Evolutionary conservation across 2,888 invertebrate species (phyloP), one percentile per base, ranked within the genome.

Genomic region (Drosophila meridionalis): DNA sequence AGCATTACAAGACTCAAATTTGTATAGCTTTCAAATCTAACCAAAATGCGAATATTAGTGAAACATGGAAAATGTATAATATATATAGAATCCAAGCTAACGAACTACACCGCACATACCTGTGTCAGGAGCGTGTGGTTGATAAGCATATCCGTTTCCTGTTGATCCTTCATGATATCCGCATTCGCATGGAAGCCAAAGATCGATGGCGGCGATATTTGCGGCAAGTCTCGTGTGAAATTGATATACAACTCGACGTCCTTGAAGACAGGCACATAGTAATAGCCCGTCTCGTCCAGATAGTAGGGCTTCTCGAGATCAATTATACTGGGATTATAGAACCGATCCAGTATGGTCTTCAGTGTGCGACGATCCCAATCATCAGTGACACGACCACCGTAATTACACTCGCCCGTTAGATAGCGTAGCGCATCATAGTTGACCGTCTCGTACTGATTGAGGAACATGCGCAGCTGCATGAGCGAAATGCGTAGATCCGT

Each of bases 111-210:
- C 40, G 8, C 26, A 76, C 85, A 91, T 87, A 96, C 97, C 96
- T 97, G 97, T 14, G 97, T 97, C 7, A 96, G 93, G 64, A 97
- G 93, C 14, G 96, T 95, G 20, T 96, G 97, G 66, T 94, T 93
- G 66, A 98, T 95, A 64, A 99, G 91, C 71, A 96, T 94, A 82
- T 95, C 95, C 0, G 97, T 97, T 92, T 98, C 98, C 84, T 97
- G 96, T 92, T 97, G 96, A 92, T 98, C 98, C 92, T 98, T 97
- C 88, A 97, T 96, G 87, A 98, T 97, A 90, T 98, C 98, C 0
- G 98, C 98, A 93, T 98, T 98, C 69, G 97, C 95, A 92, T 98
- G 96, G 95, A 98, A 97, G 12, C 98, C 98, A 93, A 98, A 98
- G 47, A 98, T 96, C 72, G 96, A 95, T 0, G 98, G 98, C 64